These are phyloP conservation scores for Xyrichtys novacula DNA, from an alignment of 2,797 vertebrate genomes.

Conservation along the genomic window DNA sequence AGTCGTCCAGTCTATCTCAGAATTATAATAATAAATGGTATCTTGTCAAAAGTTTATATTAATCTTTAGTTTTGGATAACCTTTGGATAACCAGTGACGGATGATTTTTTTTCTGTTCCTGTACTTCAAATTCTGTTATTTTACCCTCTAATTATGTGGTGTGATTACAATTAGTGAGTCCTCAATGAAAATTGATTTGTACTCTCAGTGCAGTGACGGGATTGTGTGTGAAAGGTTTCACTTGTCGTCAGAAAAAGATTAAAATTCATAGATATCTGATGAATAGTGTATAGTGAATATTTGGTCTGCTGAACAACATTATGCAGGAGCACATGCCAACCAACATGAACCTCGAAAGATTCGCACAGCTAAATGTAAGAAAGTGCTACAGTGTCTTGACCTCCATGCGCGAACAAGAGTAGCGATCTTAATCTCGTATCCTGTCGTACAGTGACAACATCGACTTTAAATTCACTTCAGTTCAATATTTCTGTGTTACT, in stretches of 20 bases:
- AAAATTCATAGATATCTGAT: conserved; percentile 9
- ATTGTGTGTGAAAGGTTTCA: conserved; percentile 10
- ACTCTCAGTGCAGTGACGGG: conserved; percentile 42
- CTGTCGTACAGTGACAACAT: too few species aligned
- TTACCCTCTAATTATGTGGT: conserved; percentile 63
- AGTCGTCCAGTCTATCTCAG: conserved; percentile 26
- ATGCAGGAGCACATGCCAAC: too few species aligned
- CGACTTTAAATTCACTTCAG: too few species aligned
- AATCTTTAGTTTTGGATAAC: conserved; percentile 30
- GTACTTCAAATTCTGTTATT: conserved; percentile 49
- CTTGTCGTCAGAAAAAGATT: not conserved
- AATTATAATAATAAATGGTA: conserved; percentile 48
- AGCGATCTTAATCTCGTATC: too few species aligned
- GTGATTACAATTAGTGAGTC: conserved; percentile 75
- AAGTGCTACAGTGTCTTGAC: too few species aligned
- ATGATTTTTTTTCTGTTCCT: conserved; percentile 43
- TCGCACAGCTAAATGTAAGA: too few species aligned
- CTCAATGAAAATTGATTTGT: conserved; percentile 69
- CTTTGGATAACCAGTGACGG: conserved; percentile 22
- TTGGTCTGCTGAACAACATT: too few species aligned
- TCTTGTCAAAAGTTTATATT: conserved; percentile 27
- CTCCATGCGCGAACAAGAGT: too few species aligned
- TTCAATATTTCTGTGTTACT: too few species aligned
- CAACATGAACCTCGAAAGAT: too few species aligned
- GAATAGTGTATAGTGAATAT: not conserved